Conservation (phyloP, 2,797 vertebrate species). For the Botia kubotai region DNA sequence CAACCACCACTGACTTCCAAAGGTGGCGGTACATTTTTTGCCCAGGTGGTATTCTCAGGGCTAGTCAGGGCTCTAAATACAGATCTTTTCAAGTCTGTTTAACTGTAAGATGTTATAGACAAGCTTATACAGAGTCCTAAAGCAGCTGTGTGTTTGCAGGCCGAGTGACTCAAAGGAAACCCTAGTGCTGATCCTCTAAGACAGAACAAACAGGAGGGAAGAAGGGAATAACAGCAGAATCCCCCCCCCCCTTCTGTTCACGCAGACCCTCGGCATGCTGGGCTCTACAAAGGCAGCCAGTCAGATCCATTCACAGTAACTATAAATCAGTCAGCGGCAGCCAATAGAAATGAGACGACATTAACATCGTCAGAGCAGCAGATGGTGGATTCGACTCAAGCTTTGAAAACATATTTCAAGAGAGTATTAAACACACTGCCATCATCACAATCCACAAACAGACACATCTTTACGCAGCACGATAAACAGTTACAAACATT, state of each 20-base stretch:
- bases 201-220: conserved; percentile 50
- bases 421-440: conserved; percentile 49
- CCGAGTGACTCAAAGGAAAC: conserved; percentile 50
- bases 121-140: conserved; percentile 31
- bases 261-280: conserved; percentile 63
- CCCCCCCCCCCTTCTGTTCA: conserved; percentile 47
- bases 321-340: conserved; percentile 62
- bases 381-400: conserved; percentile 46
- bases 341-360: conserved; percentile 51
- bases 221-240: conserved; percentile 70
- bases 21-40: conserved; percentile 24
- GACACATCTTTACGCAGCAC: neutral
- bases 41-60: conserved; percentile 33
- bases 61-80: conserved; percentile 55
- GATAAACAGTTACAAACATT: neutral
- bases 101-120: conserved; percentile 30
- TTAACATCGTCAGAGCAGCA: conserved; percentile 60
- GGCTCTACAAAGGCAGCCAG: conserved; percentile 64
- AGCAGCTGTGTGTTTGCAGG: conserved; percentile 40
- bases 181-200: conserved; percentile 52
- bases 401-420: conserved; percentile 55
- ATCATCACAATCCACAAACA: conserved; percentile 36
- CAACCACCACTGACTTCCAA: neutral
- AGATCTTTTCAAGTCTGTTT: conserved; percentile 43
- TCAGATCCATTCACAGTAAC: conserved; percentile 61